A percentile compares a stretch with the other conserved stretches of the same genome.
Evolutionary conservation across 2,797 vertebrate genomes (phyloP).

Genomic region (Typhlichthys eigenmanni): DNA sequence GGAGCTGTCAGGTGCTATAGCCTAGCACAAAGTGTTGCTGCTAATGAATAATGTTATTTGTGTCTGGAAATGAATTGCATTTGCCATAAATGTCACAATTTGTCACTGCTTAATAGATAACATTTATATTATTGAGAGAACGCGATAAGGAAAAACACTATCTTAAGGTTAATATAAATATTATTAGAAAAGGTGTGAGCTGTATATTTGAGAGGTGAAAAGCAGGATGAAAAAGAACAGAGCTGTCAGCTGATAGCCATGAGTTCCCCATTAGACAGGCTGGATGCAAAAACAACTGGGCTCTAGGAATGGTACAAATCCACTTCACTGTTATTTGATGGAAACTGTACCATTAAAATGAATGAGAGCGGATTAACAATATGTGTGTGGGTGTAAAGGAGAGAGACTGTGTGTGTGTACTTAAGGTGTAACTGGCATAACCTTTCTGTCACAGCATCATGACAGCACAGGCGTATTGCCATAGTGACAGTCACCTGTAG

Average conservation of each 20-base stretch:
- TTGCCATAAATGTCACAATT: conserved; percentile 63
- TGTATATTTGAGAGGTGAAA: conserved; percentile 36
- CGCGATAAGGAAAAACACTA: conserved; percentile 69
- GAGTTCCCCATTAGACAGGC: conserved; percentile 22
- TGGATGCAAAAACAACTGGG: conserved; percentile 53
- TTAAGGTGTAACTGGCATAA: neutral
- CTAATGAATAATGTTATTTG: conserved; percentile 55
- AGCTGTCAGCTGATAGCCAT: conserved; percentile 1
- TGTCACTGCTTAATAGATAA: conserved; percentile 62
- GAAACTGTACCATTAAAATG: conserved; percentile 69
- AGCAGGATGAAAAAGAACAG: conserved; percentile 24
- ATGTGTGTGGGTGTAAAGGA: neutral
- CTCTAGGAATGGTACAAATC: conserved; percentile 38
- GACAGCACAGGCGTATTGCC: conserved; percentile 30
- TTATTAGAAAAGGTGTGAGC: conserved; percentile 24
- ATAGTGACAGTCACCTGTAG: conserved; percentile 13
- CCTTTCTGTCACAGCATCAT: conserved; percentile 14
- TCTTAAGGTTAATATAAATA: conserved; percentile 56
- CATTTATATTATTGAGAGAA: conserved; percentile 73
- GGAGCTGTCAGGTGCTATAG: neutral
- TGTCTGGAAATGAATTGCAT: conserved; percentile 54
- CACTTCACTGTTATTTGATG: conserved; percentile 11
- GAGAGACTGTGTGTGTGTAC: conserved; percentile 1
- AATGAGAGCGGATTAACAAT: conserved; percentile 53
- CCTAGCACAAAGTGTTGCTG: conserved; percentile 15